phyloP scores from a whole-genome alignment of 2,113 vertebrate genomes.

The Prunella fulvescens region DNA sequence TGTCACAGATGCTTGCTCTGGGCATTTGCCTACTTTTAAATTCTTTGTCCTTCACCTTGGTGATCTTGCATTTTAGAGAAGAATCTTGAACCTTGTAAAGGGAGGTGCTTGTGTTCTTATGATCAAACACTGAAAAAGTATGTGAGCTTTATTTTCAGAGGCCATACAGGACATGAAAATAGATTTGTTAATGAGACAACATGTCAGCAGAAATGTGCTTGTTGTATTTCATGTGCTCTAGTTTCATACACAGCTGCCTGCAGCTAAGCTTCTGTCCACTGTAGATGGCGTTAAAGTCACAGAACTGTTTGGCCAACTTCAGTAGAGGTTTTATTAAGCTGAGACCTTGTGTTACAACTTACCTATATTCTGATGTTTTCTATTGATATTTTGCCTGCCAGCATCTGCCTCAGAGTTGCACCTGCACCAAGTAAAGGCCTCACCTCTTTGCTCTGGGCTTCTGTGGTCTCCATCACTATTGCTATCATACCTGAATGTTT shows the following conservation, averaged over 20 bases:
- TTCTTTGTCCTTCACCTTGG: background rate
- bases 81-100: background rate
- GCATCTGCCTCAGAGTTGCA: background rate
- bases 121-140: slow-evolving; percentile 50
- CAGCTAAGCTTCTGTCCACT: background rate
- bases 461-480: background rate
- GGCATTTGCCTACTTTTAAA: background rate
- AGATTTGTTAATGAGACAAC: slow-evolving; percentile 47
- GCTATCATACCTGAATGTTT: background rate
- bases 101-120: slow-evolving; percentile 38
- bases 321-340: background rate
- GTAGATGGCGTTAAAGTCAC: background rate
- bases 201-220: background rate
- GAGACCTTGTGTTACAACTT: background rate
- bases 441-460: background rate
- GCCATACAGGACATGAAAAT: slow-evolving; percentile 70
- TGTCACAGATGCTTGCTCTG: background rate
- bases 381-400: background rate
- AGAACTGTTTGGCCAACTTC: background rate
- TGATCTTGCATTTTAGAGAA: background rate
- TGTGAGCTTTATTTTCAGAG: slow-evolving; percentile 61
- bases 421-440: background rate
- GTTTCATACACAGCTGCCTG: background rate
- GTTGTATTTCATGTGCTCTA: background rate
- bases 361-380: background rate